phyloP scores from a whole-genome alignment of 2,888 invertebrate species.

The Lissocephala sabroskyi region DNA sequence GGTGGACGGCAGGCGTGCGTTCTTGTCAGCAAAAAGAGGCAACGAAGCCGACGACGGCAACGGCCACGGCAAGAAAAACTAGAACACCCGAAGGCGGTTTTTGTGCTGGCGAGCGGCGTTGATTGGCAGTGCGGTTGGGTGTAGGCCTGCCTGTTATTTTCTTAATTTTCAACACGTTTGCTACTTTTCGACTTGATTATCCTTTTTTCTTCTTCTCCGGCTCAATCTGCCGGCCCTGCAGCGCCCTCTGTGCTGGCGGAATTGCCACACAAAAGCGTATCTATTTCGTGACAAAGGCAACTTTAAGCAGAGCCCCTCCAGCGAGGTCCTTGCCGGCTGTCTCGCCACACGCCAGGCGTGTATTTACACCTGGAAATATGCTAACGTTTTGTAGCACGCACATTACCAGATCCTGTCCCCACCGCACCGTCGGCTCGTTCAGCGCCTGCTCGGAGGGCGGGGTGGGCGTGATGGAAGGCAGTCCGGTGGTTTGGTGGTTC shows the following conservation, averaged over 20 bases:
- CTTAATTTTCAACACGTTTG: conserved; percentile 62
- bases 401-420: conserved; percentile 28
- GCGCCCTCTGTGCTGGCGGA: conserved; percentile 12
- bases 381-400: conserved; percentile 68
- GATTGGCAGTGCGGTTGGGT: conserved; percentile 45
- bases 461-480: conserved; percentile 13
- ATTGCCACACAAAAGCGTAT: conserved; percentile 48
- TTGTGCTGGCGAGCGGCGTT: conserved; percentile 40
- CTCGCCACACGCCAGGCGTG: conserved; percentile 34
- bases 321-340: neutral
- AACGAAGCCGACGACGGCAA: conserved; percentile 6
- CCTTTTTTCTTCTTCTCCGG: conserved; percentile 20
- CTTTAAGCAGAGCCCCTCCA: conserved; percentile 31
- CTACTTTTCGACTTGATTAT: conserved; percentile 46
- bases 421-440: neutral
- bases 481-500: conserved; percentile 12
- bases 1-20: too few relatives aligned
- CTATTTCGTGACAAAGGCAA: conserved; percentile 66
- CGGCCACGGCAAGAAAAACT: conserved; percentile 1
- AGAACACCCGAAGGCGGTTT: conserved; percentile 3
- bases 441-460: too few relatives aligned
- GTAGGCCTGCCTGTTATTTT: conserved; percentile 41
- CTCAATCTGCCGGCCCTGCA: too few relatives aligned
- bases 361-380: conserved; percentile 64
- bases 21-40: conserved; percentile 16